Evolutionary conservation across 2,113 vertebrate species (phyloP).

Genomic region (Myrmecobius fasciatus): DNA sequence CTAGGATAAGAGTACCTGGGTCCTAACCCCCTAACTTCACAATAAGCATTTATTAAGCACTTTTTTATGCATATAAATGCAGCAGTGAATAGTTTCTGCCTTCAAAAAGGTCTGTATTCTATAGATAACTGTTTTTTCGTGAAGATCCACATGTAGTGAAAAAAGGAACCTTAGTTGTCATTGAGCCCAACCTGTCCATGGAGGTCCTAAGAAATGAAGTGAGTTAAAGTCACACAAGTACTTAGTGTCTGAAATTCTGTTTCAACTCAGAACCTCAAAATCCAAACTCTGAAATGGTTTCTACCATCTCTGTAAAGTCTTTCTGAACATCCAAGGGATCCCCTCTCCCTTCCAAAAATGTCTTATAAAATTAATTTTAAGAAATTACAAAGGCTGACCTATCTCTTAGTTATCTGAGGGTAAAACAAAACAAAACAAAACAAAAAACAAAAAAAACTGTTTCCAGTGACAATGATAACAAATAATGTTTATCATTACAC

Average conservation of each 20-base stretch:
- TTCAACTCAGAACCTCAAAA: background rate
- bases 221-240: background rate
- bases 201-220: background rate
- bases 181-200: background rate
- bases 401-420: background rate
- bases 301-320: background rate
- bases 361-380: background rate
- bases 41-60: background rate
- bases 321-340: background rate
- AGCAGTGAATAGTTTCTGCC: background rate
- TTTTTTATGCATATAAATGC: background rate
- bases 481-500: background rate
- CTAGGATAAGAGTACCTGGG: background rate
- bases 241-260: background rate
- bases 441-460: no score
- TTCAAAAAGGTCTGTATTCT: background rate
- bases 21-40: background rate
- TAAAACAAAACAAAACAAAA: background rate
- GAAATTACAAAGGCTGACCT: constrained; percentile 18
- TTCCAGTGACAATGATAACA: background rate
- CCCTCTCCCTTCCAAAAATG: background rate
- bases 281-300: background rate
- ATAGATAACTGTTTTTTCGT: background rate
- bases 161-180: background rate
- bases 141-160: background rate